Evolutionary conservation across 2,113 vertebrate genomes (phyloP).

Genomic region (Syrrhaptes paradoxus): DNA sequence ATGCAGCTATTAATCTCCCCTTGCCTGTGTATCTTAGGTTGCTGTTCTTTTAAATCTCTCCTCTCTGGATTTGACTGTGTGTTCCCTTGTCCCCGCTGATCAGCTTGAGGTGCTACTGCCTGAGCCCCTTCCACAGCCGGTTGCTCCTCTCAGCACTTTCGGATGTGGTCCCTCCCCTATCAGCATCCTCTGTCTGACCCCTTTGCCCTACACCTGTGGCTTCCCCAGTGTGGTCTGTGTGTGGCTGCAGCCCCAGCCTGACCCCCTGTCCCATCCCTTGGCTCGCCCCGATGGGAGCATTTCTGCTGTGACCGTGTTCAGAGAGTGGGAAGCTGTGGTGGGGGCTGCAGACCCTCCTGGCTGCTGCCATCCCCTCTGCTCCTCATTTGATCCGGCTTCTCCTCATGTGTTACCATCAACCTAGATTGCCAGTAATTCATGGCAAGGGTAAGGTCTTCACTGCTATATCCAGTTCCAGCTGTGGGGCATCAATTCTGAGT

Average conservation of each 20-base stretch:
- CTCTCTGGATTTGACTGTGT: background rate
- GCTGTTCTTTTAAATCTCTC: background rate
- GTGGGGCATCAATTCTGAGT: background rate
- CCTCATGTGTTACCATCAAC: accelerated
- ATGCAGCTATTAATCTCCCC: background rate
- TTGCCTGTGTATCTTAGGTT: background rate
- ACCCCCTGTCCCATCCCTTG: too few species aligned
- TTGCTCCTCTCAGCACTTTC: background rate
- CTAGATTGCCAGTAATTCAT: background rate
- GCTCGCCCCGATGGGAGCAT: accelerated
- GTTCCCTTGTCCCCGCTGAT: background rate
- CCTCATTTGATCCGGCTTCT: background rate
- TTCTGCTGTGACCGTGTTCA: background rate
- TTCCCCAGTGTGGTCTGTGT: background rate
- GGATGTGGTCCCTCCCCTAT: background rate
- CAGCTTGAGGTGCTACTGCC: background rate
- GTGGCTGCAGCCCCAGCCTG: background rate
- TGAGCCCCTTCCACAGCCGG: accelerated
- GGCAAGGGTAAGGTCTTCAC: background rate
- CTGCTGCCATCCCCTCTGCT: background rate
- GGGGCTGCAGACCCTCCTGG: background rate
- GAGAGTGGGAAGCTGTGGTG: background rate
- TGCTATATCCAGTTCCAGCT: background rate
- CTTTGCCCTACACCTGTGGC: background rate
- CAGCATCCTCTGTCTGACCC: background rate